These are phyloP conservation scores for Pangasius mekongensis DNA, from an alignment of 2,797 vertebrate genomes.

Conservation along the genomic window DNA sequence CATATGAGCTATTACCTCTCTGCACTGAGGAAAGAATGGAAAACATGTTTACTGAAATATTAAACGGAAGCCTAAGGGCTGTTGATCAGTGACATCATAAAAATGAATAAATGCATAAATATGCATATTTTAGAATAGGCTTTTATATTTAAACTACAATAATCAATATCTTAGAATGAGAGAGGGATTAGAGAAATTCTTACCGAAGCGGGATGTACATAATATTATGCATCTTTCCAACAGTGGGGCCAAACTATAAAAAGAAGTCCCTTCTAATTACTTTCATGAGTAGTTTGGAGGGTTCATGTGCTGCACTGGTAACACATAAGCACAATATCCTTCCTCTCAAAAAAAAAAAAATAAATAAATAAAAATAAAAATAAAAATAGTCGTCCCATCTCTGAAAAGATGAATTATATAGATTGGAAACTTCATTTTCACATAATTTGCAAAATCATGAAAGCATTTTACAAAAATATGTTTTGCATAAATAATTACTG, in stretches of 20 bases:
- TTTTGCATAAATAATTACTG: background rate
- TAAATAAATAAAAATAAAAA: too few relatives aligned
- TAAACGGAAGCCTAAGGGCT: background rate
- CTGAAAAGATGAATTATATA: background rate
- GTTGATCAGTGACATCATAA: background rate
- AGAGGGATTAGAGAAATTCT: background rate
- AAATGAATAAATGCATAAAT: background rate
- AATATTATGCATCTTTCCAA: background rate
- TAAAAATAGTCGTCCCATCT: too few relatives aligned
- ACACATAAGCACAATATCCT: background rate
- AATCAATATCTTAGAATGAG: background rate
- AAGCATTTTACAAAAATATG: background rate
- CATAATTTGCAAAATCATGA: background rate
- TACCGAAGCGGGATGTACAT: background rate
- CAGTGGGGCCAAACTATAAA: background rate
- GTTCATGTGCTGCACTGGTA: background rate
- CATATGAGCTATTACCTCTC: background rate
- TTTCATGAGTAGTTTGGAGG: background rate
- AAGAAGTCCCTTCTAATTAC: background rate
- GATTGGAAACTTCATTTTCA: background rate
- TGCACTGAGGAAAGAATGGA: background rate
- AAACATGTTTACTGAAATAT: background rate
- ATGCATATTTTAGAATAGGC: too few relatives aligned
- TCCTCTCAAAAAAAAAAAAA: background rate
- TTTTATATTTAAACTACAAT: background rate